A percentile compares a stretch with the other conserved stretches of the same genome.
Conservation (phyloP, 2,888 invertebrate genomes). For the Timema podura region DNA sequence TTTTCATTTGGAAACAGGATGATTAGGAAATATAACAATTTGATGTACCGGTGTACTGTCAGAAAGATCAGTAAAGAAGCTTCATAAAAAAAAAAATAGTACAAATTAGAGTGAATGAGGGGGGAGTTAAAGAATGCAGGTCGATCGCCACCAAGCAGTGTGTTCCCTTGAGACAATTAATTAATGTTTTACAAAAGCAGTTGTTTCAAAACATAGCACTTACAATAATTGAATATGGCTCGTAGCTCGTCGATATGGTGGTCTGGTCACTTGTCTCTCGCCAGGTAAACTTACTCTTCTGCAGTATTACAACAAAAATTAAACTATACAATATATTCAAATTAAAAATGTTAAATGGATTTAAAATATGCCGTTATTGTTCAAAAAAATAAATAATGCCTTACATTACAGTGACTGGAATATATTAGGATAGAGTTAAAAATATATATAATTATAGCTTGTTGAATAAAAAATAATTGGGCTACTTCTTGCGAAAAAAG, state of each 20-base stretch:
- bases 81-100: too few relatives aligned
- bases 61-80: too few relatives aligned
- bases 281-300: constrained; percentile 24
- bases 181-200: too few relatives aligned
- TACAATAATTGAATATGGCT: constrained; percentile 26
- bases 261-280: constrained; percentile 14
- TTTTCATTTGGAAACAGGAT: too few relatives aligned
- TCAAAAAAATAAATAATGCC: constrained; percentile 19
- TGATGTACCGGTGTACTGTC: too few relatives aligned
- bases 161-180: too few relatives aligned
- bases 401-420: constrained; percentile 11
- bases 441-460: constrained; percentile 2
- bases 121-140: too few relatives aligned
- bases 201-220: too few relatives aligned
- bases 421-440: constrained; percentile 9
- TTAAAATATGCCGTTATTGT: constrained; percentile 12
- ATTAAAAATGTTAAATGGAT: constrained; percentile 16
- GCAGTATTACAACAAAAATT: constrained; percentile 16
- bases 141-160: too few relatives aligned
- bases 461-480: background rate
- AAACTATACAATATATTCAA: constrained; percentile 19
- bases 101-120: too few relatives aligned
- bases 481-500: background rate
- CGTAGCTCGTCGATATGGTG: constrained; percentile 19
- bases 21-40: too few relatives aligned